A percentile compares a stretch with the other conserved stretches of the same genome.
Evolutionary conservation across 2,888 invertebrate genomes (phyloP).

Genomic region (Dicyrtoma fusca): DNA sequence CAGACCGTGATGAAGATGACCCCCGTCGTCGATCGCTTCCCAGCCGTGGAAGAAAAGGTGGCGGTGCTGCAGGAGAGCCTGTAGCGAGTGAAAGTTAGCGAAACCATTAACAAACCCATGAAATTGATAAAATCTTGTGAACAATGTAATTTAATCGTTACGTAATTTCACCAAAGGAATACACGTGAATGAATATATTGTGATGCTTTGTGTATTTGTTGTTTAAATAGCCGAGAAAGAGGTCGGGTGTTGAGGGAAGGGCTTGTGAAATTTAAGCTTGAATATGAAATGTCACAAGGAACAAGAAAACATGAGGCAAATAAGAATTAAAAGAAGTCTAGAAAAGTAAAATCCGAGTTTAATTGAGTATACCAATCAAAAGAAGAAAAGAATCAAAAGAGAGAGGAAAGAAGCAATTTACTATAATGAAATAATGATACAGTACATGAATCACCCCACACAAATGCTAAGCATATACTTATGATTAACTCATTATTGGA

Average conservation of each 20-base stretch:
- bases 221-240: slow-evolving; percentile 34
- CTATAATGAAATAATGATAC: slow-evolving; percentile 1
- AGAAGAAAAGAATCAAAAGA: slow-evolving; percentile 19
- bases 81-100: slow-evolving; percentile 49
- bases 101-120: slow-evolving; percentile 15
- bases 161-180: slow-evolving; percentile 16
- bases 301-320: slow-evolving; percentile 2
- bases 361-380: slow-evolving; percentile 26
- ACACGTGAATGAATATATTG: slow-evolving; percentile 23
- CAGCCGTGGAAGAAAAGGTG: slow-evolving; percentile 45
- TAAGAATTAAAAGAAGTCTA: background rate
- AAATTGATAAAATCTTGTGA: slow-evolving; percentile 6
- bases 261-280: slow-evolving; percentile 21
- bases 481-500: slow-evolving; percentile 15
- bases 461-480: slow-evolving; percentile 17
- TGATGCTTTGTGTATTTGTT: background rate
- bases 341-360: slow-evolving; percentile 23
- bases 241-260: slow-evolving; percentile 36
- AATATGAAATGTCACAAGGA: slow-evolving; percentile 34
- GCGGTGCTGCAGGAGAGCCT: slow-evolving; percentile 52
- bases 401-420: slow-evolving; percentile 20
- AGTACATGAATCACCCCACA: slow-evolving; percentile 10
- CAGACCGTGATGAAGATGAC: slow-evolving; percentile 43
- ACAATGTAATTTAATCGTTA: slow-evolving; percentile 19
- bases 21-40: slow-evolving; percentile 47